A percentile compares a stretch with the other conserved stretches of the same genome.
phyloP scores from a whole-genome alignment of 2,113 vertebrate species.

The Ophthalmolycus amberensis region DNA sequence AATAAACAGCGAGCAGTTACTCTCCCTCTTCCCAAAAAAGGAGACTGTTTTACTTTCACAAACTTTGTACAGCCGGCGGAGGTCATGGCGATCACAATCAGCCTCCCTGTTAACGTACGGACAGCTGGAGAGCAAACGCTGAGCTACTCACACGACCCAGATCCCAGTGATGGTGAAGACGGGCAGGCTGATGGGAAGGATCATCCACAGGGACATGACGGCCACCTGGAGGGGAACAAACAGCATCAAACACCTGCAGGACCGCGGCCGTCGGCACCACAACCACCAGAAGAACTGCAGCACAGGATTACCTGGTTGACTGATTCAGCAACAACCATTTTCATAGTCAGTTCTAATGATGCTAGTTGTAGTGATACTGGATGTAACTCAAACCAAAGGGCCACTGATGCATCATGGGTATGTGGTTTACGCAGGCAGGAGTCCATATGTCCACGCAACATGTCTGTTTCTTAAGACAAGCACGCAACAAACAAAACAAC shows the following conservation, averaged over 20 bases:
- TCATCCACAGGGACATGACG: conserved; percentile 85
- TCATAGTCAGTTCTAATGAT: too few relatives aligned
- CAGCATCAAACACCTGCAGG: not conserved
- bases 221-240: conserved; percentile 12
- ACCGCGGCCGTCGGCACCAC: too few relatives aligned
- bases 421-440: too few relatives aligned
- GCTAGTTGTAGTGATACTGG: not conserved
- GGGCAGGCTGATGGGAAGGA: conserved; percentile 86
- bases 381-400: too few relatives aligned
- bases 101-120: not conserved
- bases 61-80: conserved; percentile 3
- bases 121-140: not conserved
- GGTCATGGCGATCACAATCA: not conserved
- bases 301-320: not conserved
- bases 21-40: conserved; percentile 18
- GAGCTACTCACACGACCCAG: conserved; percentile 88
- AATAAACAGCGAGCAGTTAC: not conserved
- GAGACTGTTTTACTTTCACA: not conserved
- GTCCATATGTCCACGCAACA: too few relatives aligned
- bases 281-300: too few relatives aligned
- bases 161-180: conserved; percentile 89
- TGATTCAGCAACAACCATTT: not conserved
- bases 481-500: too few relatives aligned
- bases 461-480: too few relatives aligned
- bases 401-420: too few relatives aligned